phyloP scores from a whole-genome alignment of 2,888 invertebrate species.

The Rotaria magnacalcarata region DNA sequence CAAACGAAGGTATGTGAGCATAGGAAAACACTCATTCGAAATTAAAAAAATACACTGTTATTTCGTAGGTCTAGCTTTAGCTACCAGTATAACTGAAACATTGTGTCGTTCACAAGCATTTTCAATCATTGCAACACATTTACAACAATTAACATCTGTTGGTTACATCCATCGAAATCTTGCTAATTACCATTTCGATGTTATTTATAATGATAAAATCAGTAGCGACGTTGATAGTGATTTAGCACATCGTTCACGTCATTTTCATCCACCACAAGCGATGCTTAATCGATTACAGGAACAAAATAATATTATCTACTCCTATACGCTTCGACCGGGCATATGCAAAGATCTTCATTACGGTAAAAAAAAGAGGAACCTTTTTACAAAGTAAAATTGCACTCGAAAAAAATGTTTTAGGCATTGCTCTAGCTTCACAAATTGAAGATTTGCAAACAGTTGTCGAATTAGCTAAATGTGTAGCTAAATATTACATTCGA shows the following conservation, averaged over 20 bases:
- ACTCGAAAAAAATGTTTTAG: not conserved
- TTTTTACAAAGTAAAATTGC: not conserved
- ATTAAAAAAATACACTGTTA: not conserved
- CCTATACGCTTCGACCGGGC: not conserved
- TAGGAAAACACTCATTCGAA: not conserved
- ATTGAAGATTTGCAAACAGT: slow-evolving; percentile 22
- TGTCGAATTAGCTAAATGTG: not conserved
- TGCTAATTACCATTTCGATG: slow-evolving; percentile 33
- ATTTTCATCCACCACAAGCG: not conserved
- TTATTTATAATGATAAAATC: slow-evolving; percentile 13
- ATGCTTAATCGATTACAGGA: not conserved
- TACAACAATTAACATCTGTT: slow-evolving; percentile 36
- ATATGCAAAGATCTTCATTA: slow-evolving; percentile 28
- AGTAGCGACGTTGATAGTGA: not conserved
- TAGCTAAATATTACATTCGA: not conserved
- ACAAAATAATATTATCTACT: slow-evolving; percentile 12
- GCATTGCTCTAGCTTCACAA: slow-evolving; percentile 26
- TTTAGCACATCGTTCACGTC: not conserved
- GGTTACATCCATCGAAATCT: not conserved
- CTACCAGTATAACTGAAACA: slow-evolving; percentile 32
- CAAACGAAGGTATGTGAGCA: not conserved
- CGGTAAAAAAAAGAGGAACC: not conserved
- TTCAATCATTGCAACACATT: not conserved
- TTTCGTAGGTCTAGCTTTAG: not conserved
- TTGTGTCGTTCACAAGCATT: not conserved